A percentile compares a stretch with the other conserved stretches of the same genome.
These are phyloP conservation scores for Tetragnatha montana DNA, from an alignment of 2,888 invertebrate genomes.

Conservation along the genomic window DNA sequence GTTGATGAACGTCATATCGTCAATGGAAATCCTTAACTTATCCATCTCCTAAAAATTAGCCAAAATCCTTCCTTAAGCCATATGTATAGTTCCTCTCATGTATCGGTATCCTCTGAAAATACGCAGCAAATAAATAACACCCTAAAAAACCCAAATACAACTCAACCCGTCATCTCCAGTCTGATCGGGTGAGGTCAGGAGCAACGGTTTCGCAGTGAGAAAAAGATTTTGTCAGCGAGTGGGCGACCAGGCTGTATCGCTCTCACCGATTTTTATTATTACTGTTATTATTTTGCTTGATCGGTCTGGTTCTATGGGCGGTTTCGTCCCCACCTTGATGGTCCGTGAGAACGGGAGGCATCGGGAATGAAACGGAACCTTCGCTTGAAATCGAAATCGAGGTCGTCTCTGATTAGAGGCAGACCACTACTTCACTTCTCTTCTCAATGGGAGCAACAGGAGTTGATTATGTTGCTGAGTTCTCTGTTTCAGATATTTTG, in stretches of 20 bases:
- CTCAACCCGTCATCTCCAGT: background rate
- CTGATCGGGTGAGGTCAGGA: background rate
- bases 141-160: background rate
- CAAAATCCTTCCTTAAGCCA: too few relatives aligned
- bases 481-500: too few relatives aligned
- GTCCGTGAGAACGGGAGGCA: background rate
- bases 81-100: too few relatives aligned
- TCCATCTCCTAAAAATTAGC: too few relatives aligned
- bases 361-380: background rate
- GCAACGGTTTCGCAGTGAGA: background rate
- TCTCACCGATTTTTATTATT: background rate
- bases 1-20: too few relatives aligned
- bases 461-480: too few relatives aligned
- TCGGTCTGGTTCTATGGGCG: background rate
- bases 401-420: background rate
- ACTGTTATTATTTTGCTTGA: background rate
- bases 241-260: background rate
- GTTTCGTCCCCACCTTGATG: background rate
- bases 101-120: background rate
- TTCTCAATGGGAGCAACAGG: too few relatives aligned
- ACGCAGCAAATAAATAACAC: background rate
- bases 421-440: background rate
- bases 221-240: background rate
- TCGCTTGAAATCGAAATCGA: background rate
- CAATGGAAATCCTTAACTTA: too few relatives aligned